These are phyloP conservation scores for Bombylius major DNA, from an alignment of 2,888 invertebrate species.

Conservation along the genomic window DNA sequence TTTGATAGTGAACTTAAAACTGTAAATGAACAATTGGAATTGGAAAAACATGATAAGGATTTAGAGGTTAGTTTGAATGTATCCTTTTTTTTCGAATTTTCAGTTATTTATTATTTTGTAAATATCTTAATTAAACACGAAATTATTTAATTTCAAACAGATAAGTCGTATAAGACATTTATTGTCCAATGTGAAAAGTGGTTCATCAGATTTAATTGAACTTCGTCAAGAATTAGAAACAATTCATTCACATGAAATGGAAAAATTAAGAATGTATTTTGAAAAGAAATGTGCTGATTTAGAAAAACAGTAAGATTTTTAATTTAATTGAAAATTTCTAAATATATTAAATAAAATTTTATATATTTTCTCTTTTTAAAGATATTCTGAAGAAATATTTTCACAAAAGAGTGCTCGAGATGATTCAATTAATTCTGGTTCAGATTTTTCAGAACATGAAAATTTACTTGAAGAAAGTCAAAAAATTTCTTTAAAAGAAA, in stretches of 20 bases:
- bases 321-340: background rate
- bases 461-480: constrained; percentile 25
- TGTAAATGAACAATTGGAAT: constrained; percentile 37
- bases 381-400: constrained; percentile 54
- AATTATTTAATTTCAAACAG: background rate
- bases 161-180: constrained; percentile 40
- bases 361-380: constrained; percentile 18
- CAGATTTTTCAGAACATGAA: constrained; percentile 32
- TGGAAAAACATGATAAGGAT: constrained; percentile 44
- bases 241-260: constrained; percentile 64
- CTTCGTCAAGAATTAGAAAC: constrained; percentile 46
- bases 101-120: background rate
- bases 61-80: constrained; percentile 37
- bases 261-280: constrained; percentile 64
- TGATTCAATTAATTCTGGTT: constrained; percentile 37
- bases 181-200: constrained; percentile 44
- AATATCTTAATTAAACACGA: too few species aligned
- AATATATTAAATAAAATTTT: background rate
- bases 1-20: constrained; percentile 28
- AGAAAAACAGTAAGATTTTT: constrained; percentile 52
- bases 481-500: constrained; percentile 19
- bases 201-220: constrained; percentile 43
- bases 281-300: constrained; percentile 68
- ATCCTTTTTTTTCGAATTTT: too few species aligned
- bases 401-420: constrained; percentile 52